Base-by-base conservation (phyloP, 2,888 invertebrate species). In the Leistus spinibarbis region DNA sequence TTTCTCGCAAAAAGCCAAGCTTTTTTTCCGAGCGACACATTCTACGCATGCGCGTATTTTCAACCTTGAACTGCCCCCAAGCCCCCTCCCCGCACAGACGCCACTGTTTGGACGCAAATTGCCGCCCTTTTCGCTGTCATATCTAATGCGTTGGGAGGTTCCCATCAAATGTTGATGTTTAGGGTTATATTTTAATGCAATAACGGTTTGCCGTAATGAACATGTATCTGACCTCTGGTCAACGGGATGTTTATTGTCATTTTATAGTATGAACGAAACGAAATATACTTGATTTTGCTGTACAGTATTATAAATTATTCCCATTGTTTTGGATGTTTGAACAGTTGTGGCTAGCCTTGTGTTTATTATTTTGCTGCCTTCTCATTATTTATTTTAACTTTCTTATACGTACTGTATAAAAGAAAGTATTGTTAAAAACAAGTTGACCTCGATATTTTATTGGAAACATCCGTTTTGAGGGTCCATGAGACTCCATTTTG, bases 21-120 rank as follows among this genome's bases (percentile, higher is more conserved):
- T 40, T 40, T 7, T 40, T 40, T 10, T 60, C 20, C 16, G 22
- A 19, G 66, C 66, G 40, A 7, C 16, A 9, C 19, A 53, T 69
- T 69, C 69, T 75, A 69, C 63, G 63, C 75, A 75, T 75, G 75
- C 75, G 75, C 75, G 69, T 54, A 27, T 54, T 23, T 54, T 9
- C 64, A 71, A 64, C 71, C 75, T 75, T 75, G 75, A 75, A 68
- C 64, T 64, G 60, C 53, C 73, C 67, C 62, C 66, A 17, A 16
- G 24, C 63, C 23, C 54, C 24, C 24, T 66, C 53, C 17, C n/a
- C n/a, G n/a, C 16, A 16, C 19, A 20, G 27, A 53, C 23, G 60
- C 40, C 13, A 1, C n/a, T n/a, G 40, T 40, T 40, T 40, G 3
- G 27, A 1, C 7, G 5, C 13, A 13, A 40, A 40, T 40, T 40